Evolutionary conservation across 2,113 vertebrate genomes (phyloP).

Genomic region (Puntigrus tetrazona): DNA sequence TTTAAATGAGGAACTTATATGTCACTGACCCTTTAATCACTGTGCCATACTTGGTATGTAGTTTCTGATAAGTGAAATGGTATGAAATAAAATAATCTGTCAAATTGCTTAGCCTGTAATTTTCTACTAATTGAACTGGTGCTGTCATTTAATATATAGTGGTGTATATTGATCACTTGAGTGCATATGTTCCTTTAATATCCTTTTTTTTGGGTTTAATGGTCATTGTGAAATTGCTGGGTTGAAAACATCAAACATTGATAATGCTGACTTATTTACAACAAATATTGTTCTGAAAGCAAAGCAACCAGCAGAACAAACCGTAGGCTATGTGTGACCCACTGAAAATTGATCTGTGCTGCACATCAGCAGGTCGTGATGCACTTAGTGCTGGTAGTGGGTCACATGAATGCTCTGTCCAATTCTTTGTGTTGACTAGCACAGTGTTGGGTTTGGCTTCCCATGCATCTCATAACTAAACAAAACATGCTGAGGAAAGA

Average conservation of each 20-base stretch:
- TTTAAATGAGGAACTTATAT: not conserved
- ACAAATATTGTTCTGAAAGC: not conserved
- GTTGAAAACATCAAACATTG: not conserved
- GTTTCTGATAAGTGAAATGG: not conserved
- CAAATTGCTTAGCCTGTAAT: not conserved
- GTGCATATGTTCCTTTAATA: not conserved
- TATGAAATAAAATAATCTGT: not conserved
- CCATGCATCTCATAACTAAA: not conserved
- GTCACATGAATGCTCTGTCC: not conserved
- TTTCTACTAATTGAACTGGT: not conserved
- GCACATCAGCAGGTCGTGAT: slow-evolving; percentile 14
- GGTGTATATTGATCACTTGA: not conserved
- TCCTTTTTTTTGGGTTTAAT: not conserved
- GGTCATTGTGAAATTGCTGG: not conserved
- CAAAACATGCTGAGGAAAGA: not conserved
- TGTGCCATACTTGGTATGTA: not conserved
- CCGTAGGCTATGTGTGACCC: slow-evolving; percentile 26
- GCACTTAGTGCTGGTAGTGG: slow-evolving; percentile 9
- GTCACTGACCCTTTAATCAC: not conserved
- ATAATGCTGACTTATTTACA: not conserved
- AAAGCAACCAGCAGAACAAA: slow-evolving; percentile 18
- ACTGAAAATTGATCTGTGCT: slow-evolving; percentile 7
- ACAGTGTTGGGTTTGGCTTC: not conserved
- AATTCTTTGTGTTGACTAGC: not conserved
- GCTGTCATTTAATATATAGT: not conserved